These are phyloP conservation scores for Meghimatium bilineatum DNA, from an alignment of 2,888 invertebrate genomes.

Conservation along the genomic window DNA sequence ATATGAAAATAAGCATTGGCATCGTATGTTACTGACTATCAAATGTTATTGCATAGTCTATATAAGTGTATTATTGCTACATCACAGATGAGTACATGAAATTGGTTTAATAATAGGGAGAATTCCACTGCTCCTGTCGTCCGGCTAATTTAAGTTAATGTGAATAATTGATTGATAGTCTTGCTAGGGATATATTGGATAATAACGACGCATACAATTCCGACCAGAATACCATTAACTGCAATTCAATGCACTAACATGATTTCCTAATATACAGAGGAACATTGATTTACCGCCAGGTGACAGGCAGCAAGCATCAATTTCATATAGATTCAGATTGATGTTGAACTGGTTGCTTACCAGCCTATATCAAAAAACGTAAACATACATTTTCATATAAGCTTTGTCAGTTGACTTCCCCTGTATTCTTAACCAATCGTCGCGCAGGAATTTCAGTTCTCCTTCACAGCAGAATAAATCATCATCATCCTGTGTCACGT, in stretches of 20 bases:
- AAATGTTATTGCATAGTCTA: not conserved
- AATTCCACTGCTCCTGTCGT: not conserved
- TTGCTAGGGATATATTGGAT: not conserved
- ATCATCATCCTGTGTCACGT: not conserved
- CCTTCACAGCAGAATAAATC: not conserved
- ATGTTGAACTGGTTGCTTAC: slow-evolving; percentile 6
- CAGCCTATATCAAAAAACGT: slow-evolving; percentile 27
- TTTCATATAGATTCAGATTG: not conserved
- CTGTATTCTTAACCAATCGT: slow-evolving; percentile 24
- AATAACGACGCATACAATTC: not conserved
- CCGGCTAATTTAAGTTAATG: not conserved
- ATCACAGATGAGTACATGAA: not conserved
- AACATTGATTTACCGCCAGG: not conserved
- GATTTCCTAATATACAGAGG: not conserved
- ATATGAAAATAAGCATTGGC: too few species aligned
- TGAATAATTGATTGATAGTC: not conserved
- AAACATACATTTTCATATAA: slow-evolving; percentile 42
- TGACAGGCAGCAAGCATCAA: slow-evolving; percentile 1
- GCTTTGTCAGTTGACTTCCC: slow-evolving; percentile 35
- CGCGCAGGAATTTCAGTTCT: not conserved
- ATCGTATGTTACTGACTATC: not conserved
- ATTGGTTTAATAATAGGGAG: too few species aligned
- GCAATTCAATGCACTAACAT: not conserved
- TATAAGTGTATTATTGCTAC: not conserved
- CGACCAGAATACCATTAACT: not conserved